A percentile compares a stretch with the other conserved stretches of the same genome.
Conservation (phyloP, 1,140 invertebrate genomes). For the Drosophila equinoxialis region DNA sequence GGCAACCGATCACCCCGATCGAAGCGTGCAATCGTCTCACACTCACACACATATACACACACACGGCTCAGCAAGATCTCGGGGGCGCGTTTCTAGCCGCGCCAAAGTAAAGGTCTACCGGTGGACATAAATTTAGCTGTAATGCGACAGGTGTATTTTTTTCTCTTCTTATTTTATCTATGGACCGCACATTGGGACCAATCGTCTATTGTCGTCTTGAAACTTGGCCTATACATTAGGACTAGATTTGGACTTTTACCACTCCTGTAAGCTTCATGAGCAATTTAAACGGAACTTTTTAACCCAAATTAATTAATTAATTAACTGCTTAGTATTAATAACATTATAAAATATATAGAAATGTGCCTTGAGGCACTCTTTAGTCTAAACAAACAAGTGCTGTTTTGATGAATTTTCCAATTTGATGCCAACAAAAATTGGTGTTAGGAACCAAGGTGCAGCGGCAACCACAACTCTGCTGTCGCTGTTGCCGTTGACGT, state of each 20-base stretch:
- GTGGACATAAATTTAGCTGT: constrained; percentile 82
- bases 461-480: constrained; percentile 29
- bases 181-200: constrained; percentile 27
- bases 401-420: no score
- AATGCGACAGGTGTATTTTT: constrained; percentile 81
- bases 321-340: no score
- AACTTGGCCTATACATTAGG: no score
- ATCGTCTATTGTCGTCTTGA: no score
- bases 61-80: constrained; percentile 31
- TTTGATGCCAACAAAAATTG: no score
- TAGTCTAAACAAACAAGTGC: no score
- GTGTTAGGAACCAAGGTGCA: background rate
- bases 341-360: no score
- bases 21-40: constrained; percentile 71
- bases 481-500: background rate
- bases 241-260: no score
- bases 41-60: constrained; percentile 26
- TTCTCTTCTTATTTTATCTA: constrained; percentile 55
- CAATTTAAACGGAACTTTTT: no score
- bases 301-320: no score
- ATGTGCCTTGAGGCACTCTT: no score
- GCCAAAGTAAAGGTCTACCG: constrained; percentile 81
- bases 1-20: constrained; percentile 69
- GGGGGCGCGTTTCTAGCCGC: constrained; percentile 74
- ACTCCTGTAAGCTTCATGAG: no score